Evolutionary conservation across 2,113 vertebrate genomes (phyloP).

Genomic region (Pluvialis apricaria): DNA sequence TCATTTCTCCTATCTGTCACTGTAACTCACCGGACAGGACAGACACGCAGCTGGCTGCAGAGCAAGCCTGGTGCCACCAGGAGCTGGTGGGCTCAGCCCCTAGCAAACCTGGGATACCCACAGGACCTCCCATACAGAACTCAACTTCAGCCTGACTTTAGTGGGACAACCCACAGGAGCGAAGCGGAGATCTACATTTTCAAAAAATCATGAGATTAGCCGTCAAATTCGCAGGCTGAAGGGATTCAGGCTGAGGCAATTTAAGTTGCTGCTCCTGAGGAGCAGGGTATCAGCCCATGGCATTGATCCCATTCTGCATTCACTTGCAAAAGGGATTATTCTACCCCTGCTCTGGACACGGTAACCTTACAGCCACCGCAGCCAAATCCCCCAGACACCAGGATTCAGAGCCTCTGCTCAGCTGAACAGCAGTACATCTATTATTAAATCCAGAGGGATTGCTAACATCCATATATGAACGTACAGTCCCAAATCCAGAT

Average conservation of each 20-base stretch:
- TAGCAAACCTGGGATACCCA: neutral
- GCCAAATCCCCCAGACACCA: neutral
- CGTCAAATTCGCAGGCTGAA: neutral
- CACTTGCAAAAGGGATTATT: neutral
- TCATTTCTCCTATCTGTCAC: neutral
- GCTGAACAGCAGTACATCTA: neutral
- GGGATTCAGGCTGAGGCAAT: neutral
- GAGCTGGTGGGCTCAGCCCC: neutral
- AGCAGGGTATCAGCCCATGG: neutral
- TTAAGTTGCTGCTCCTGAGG: neutral
- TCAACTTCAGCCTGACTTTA: neutral
- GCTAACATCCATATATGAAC: neutral
- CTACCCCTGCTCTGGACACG: neutral
- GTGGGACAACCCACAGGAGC: neutral
- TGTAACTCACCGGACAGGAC: neutral
- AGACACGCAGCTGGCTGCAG: neutral
- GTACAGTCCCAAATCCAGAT: neutral
- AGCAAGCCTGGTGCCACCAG: neutral
- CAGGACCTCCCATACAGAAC: neutral
- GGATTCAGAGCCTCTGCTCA: neutral
- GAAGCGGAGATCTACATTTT: neutral
- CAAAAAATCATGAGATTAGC: neutral
- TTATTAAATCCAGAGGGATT: neutral
- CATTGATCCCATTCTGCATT: neutral
- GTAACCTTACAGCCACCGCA: neutral